Conservation (phyloP, 1,140 invertebrate genomes). For the Diuraphis noxia region DNA sequence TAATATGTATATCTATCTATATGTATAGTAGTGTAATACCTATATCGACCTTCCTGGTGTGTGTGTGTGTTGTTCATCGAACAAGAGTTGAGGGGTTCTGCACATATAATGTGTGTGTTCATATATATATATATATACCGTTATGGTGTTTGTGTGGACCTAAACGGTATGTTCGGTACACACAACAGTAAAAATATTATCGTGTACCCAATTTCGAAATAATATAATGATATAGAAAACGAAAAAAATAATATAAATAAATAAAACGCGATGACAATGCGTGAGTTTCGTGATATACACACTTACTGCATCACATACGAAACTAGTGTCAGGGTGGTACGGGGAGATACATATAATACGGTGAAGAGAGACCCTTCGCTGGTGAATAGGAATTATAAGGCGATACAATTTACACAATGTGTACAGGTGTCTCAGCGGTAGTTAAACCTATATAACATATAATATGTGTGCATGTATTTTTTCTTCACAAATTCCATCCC, state of each 20-base stretch:
- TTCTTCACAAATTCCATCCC: neutral
- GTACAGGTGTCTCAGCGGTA: constrained; percentile 14
- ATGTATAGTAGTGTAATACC: neutral
- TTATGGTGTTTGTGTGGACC: neutral
- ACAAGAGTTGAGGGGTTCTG: neutral
- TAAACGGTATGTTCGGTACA: constrained; percentile 9
- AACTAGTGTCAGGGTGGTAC: neutral
- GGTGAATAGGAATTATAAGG: constrained; percentile 26
- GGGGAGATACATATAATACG: neutral
- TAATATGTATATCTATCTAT: neutral
- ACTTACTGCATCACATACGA: neutral
- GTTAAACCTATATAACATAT: neutral
- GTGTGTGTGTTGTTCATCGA: neutral
- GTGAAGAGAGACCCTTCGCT: neutral
- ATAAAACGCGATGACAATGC: neutral
- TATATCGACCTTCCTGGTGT: neutral
- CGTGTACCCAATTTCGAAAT: constrained; percentile 12
- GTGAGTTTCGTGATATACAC: neutral
- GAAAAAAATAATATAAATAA: constrained; percentile 6
- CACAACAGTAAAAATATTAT: constrained; percentile 37
- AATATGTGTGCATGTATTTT: neutral
- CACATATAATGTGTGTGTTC: neutral
- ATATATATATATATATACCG: neutral
- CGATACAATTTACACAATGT: neutral
- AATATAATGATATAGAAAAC: neutral